Evolutionary conservation across 2,113 vertebrate species (phyloP), one percentile per base, ranked within the genome.

Genomic region (Spilogale gracilis): DNA sequence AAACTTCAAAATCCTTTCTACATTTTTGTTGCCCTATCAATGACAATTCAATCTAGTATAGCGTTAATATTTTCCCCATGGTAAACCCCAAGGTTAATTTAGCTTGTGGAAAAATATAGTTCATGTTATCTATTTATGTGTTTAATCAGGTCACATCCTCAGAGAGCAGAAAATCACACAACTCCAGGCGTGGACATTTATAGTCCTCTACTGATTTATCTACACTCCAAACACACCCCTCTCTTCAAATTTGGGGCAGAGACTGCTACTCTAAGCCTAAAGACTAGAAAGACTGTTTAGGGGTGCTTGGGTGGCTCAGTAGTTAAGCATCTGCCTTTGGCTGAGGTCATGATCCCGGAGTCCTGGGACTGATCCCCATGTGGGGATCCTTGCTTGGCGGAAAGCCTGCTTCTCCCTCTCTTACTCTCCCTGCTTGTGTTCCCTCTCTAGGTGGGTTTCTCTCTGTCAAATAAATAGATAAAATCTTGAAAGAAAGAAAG

Each of bases 51-150:
- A 11, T 76, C 4, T 54, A 56, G 71, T n/a, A 17, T n/a, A 20
- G 58, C 56, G 0, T 54, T 95, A 50, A 90, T 90, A n/a, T 67
- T 93, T 98, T 80, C 17, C 6, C 73, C 83, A 65, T 9, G 32
- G 74, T 90, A 71, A 97, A 82, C 21, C 5, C 23, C 52, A 89
- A 96, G 48, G 13, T 89, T 89, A 81, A 91, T 78, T 84, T 27
- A 76, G 9, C 30, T 89, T 95, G 71, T 97, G 50, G 17, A 93
- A 95, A 95, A 73, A 67, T 56, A 43, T 21, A 85, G 11, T 89
- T 94, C 12, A 32, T 38, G 81, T 65, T 76, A 27, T 88, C 30
- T 91, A 43, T 74, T 84, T 21, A 50, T 90, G 16, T 91, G 6
- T 78, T 96, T 87, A 90, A 71, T 74, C 45, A 73, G 3, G 21